Evolutionary conservation across 2,797 vertebrate species (phyloP).

Genomic region (Antrozous pallidus): DNA sequence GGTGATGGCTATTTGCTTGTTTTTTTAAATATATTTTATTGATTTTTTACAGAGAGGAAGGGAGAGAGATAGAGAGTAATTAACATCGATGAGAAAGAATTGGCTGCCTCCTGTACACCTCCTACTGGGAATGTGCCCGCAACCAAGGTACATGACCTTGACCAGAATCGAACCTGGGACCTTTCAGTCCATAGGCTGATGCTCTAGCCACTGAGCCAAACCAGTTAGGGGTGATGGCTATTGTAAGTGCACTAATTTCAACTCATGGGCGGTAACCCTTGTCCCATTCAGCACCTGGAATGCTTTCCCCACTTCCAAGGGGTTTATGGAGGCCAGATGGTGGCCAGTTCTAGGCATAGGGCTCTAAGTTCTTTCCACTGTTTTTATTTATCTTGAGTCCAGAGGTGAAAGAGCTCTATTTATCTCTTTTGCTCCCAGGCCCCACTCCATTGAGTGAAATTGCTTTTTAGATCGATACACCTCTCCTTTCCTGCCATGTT

Average conservation of each 20-base stretch:
- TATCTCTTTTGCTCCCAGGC: neutral
- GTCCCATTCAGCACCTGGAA: slow-evolving; percentile 3
- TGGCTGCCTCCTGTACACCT: too few relatives aligned
- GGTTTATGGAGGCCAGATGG: slow-evolving; percentile 64
- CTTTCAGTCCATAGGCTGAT: too few relatives aligned
- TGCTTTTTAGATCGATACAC: neutral
- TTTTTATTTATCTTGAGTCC: slow-evolving; percentile 31
- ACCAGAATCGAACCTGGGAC: too few relatives aligned
- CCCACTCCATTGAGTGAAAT: neutral
- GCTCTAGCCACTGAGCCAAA: too few relatives aligned
- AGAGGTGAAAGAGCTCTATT: slow-evolving; percentile 18
- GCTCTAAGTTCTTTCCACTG: neutral
- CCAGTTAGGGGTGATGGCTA: neutral
- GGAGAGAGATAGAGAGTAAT: too few relatives aligned
- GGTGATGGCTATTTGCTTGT: neutral
- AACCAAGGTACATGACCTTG: too few relatives aligned
- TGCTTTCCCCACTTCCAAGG: slow-evolving; percentile 3
- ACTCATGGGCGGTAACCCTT: slow-evolving; percentile 22
- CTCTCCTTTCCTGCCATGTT: neutral
- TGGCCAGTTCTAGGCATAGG: neutral
- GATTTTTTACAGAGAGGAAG: too few relatives aligned
- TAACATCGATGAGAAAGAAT: too few relatives aligned
- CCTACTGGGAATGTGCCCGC: too few relatives aligned
- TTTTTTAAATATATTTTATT: too few relatives aligned
- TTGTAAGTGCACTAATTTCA: neutral